Evolutionary conservation across 2,113 vertebrate genomes (phyloP).

Genomic region (Carassius auratus): DNA sequence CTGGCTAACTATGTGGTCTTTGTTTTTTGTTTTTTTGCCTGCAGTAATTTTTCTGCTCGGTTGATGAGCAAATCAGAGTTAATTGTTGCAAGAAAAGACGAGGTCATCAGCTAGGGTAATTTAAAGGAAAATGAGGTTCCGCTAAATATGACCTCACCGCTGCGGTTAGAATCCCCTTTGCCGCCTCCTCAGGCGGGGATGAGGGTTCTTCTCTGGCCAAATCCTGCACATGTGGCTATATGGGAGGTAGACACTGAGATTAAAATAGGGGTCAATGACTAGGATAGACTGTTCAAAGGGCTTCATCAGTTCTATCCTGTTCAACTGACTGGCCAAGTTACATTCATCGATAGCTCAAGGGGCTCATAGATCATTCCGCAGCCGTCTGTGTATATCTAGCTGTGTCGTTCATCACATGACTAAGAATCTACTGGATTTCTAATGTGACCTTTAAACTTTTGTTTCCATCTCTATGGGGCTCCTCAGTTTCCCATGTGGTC

Average conservation of each 20-base stretch:
- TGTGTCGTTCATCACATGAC: constrained; percentile 35
- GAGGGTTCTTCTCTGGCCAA: constrained; percentile 74
- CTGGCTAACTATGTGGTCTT: constrained; percentile 64
- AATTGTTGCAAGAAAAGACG: constrained; percentile 79
- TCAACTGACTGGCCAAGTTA: constrained; percentile 43
- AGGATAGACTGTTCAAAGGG: constrained; percentile 57
- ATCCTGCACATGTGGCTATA: constrained; percentile 66
- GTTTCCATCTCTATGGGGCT: not conserved
- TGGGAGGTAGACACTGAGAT: constrained; percentile 50
- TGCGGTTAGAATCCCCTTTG: constrained; percentile 64
- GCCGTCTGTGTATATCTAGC: constrained; percentile 14
- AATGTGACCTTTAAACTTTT: constrained; percentile 33
- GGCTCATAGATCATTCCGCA: constrained; percentile 30
- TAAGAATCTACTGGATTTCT: constrained; percentile 43
- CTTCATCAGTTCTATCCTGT: constrained; percentile 43
- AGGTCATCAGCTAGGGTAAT: constrained; percentile 78
- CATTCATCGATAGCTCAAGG: constrained; percentile 47
- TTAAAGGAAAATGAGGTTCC: constrained; percentile 77
- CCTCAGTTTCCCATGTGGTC: constrained; percentile 39
- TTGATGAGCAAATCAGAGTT: constrained; percentile 77
- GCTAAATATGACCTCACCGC: constrained; percentile 73
- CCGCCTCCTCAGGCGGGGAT: constrained; percentile 68
- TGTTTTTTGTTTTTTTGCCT: constrained; percentile 52
- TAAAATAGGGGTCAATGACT: constrained; percentile 55
- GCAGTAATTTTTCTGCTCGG: constrained; percentile 61